These are phyloP conservation scores for Candoia aspera DNA, from an alignment of 2,113 vertebrate genomes.

Conservation along the genomic window DNA sequence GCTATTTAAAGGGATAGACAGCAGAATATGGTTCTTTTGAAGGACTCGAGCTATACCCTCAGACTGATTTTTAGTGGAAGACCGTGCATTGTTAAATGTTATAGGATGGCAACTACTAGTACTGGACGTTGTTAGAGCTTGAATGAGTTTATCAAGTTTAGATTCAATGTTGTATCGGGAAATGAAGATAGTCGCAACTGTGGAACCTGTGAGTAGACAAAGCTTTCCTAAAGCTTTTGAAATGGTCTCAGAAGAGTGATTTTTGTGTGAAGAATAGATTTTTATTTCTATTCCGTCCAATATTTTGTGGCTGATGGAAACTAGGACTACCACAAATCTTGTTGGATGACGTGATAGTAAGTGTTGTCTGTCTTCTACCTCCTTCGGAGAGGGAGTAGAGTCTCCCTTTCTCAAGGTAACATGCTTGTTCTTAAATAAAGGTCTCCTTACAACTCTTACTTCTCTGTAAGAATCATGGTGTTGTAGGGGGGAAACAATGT, in stretches of 20 bases:
- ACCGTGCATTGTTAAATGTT: neutral
- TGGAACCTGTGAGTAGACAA: neutral
- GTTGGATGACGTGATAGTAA: neutral
- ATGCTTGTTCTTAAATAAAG: neutral
- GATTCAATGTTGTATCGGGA: neutral
- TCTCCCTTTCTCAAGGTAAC: neutral
- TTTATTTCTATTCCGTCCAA: neutral
- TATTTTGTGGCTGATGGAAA: neutral
- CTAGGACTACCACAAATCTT: neutral
- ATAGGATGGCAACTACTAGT: neutral
- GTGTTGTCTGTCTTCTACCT: neutral
- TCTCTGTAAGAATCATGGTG: neutral
- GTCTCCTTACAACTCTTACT: neutral
- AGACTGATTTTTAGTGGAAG: neutral
- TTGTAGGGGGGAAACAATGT: neutral
- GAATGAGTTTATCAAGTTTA: neutral
- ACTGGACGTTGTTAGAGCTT: neutral
- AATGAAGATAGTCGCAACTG: neutral
- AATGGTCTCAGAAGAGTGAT: neutral
- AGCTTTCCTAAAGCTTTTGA: neutral
- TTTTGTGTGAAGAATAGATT: neutral
- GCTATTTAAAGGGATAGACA: neutral
- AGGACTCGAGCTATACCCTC: neutral
- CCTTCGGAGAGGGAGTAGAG: neutral
- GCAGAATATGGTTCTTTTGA: neutral